phyloP scores from a whole-genome alignment of 2,888 invertebrate genomes.

The Noctua comes region DNA sequence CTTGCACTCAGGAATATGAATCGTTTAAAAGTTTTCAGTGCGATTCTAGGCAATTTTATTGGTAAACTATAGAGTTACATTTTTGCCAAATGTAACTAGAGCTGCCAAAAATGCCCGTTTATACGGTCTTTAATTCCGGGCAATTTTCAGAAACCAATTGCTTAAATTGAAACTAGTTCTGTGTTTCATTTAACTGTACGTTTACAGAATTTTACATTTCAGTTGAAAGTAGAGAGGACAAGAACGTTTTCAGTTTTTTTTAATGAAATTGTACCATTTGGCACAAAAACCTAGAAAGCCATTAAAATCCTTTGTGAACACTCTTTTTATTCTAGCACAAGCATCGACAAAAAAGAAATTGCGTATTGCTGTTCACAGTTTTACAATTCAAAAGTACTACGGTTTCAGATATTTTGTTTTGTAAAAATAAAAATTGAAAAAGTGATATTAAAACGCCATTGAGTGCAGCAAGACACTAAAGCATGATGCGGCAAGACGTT shows the following conservation, averaged over 20 bases:
- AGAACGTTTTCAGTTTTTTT: background rate
- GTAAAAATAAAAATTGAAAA: background rate
- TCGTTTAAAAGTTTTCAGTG: constrained; percentile 1
- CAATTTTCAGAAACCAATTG: constrained; percentile 26
- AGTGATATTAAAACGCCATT: background rate
- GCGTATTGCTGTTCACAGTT: background rate
- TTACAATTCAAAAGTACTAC: background rate
- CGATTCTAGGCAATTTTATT: background rate
- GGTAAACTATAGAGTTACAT: background rate
- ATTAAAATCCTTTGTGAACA: background rate
- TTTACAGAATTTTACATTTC: constrained; percentile 13
- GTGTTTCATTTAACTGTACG: background rate
- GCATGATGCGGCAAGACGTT: background rate
- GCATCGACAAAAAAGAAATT: background rate
- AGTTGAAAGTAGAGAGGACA: background rate
- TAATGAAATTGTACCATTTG: background rate
- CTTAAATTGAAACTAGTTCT: constrained; percentile 26
- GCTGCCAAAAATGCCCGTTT: constrained; percentile 30
- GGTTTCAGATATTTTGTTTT: background rate
- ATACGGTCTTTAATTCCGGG: constrained; percentile 29
- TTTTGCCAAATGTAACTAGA: constrained; percentile 23
- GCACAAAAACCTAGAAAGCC: background rate
- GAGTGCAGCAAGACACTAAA: no score
- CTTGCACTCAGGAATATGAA: background rate
- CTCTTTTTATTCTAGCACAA: background rate